phyloP scores from a whole-genome alignment of 2,113 vertebrate species.

The Helogale parvula region DNA sequence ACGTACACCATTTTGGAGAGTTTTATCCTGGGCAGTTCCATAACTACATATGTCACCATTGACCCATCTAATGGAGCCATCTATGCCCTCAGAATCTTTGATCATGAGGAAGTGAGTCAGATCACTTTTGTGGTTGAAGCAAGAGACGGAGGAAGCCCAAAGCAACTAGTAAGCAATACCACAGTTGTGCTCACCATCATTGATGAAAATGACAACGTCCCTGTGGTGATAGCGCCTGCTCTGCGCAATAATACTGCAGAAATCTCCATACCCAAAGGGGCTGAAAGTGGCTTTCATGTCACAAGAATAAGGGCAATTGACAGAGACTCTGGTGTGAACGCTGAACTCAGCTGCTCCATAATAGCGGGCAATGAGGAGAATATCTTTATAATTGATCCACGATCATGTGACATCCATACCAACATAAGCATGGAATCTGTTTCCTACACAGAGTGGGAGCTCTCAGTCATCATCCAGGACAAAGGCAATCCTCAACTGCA shows the following conservation, averaged over 20 bases:
- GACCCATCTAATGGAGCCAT: conserved; percentile 96
- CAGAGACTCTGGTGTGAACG: conserved; percentile 94
- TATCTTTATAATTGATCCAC: conserved; percentile 93
- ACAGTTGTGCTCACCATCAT: conserved; percentile 94
- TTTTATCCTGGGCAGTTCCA: conserved; percentile 89
- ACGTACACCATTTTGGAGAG: conserved; percentile 95
- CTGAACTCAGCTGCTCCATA: conserved; percentile 94
- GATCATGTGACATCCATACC: conserved; percentile 94
- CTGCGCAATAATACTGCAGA: conserved; percentile 94
- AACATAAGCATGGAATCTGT: conserved; percentile 92
- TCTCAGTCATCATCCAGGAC: conserved; percentile 93
- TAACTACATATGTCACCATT: conserved; percentile 96
- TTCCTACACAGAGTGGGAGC: conserved; percentile 89
- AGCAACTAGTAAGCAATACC: conserved; percentile 90
- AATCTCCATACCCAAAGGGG: conserved; percentile 92
- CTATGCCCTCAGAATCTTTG: conserved; percentile 95
- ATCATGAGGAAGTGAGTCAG: conserved; percentile 95
- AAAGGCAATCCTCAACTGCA: conserved; percentile 91
- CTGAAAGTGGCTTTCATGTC: conserved; percentile 91
- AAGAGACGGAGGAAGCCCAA: conserved; percentile 90
- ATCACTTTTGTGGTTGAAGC: conserved; percentile 94
- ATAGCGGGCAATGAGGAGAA: conserved; percentile 91
- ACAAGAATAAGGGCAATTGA: conserved; percentile 93
- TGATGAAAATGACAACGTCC: conserved; percentile 96
- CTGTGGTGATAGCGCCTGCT: conserved; percentile 90